Conservation (phyloP, 2,797 vertebrate genomes). For the Sebastes vulpes region DNA sequence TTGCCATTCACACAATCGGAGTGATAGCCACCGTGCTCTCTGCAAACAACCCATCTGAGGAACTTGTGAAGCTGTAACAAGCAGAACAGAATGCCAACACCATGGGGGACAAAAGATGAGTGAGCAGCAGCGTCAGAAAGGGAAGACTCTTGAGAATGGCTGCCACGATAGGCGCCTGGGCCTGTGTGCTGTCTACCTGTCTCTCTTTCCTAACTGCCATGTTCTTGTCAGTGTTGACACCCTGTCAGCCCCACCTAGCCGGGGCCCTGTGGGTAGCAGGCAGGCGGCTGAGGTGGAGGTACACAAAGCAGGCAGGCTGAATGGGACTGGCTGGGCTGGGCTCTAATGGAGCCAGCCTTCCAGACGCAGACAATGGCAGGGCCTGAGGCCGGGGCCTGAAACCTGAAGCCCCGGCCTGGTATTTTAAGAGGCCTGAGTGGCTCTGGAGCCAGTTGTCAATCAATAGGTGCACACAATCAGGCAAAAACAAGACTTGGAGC, state of each 20-base stretch:
- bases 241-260: constrained; percentile 77
- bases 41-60: constrained; percentile 37
- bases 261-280: constrained; percentile 76
- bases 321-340: constrained; percentile 78
- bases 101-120: constrained; percentile 70
- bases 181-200: constrained; percentile 76
- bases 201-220: constrained; percentile 70
- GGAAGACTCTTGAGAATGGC: constrained; percentile 71
- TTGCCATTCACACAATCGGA: constrained; percentile 21
- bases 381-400: constrained; percentile 87
- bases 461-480: constrained; percentile 86
- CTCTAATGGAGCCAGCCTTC: constrained; percentile 82
- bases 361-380: constrained; percentile 85
- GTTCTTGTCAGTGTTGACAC: constrained; percentile 78
- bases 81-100: constrained; percentile 69
- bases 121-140: constrained; percentile 69
- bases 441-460: constrained; percentile 91
- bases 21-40: constrained; percentile 30
- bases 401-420: constrained; percentile 87
- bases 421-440: constrained; percentile 91
- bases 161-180: constrained; percentile 77
- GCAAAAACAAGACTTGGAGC: constrained; percentile 71
- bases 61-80: constrained; percentile 61
- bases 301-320: constrained; percentile 84
- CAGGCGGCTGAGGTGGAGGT: constrained; percentile 64